These are phyloP conservation scores for Muricea muricata DNA, from an alignment of 92 coral and sea anemone genomes.

Conservation along the genomic window DNA sequence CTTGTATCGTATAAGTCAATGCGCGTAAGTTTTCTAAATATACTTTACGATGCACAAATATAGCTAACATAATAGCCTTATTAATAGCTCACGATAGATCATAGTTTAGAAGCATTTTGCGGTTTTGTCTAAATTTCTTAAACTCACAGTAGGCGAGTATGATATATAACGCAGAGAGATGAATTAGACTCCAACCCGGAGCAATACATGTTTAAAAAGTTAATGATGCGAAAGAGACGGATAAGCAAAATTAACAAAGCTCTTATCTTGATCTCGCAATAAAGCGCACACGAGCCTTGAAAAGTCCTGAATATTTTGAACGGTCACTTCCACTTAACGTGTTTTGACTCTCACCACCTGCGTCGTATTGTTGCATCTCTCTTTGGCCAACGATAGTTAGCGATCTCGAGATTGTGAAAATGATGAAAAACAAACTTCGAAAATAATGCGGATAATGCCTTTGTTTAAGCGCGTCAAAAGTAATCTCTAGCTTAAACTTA, in stretches of 20 bases:
- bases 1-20: not conserved
- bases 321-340: not conserved
- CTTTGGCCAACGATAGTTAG: not conserved
- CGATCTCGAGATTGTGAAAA: not conserved
- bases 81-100: not conserved
- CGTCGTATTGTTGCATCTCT: not conserved
- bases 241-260: constrained; percentile 17
- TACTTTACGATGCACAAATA: not conserved
- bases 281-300: not conserved
- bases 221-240: constrained; percentile 19
- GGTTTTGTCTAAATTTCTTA: constrained; percentile 4
- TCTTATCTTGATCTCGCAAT: not conserved
- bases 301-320: not conserved
- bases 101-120: not conserved
- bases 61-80: not conserved
- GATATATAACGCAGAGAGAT: not conserved
- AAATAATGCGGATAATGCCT: not conserved
- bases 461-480: not conserved
- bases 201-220: not conserved
- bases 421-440: not conserved
- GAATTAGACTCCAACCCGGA: not conserved
- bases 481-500: no score
- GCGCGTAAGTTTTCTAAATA: not conserved
- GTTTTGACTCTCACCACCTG: constrained; percentile 11
- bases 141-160: not conserved